A percentile compares a stretch with the other conserved stretches of the same genome.
phyloP scores from a whole-genome alignment of 2,888 invertebrate genomes.

The Furcula furcula region DNA sequence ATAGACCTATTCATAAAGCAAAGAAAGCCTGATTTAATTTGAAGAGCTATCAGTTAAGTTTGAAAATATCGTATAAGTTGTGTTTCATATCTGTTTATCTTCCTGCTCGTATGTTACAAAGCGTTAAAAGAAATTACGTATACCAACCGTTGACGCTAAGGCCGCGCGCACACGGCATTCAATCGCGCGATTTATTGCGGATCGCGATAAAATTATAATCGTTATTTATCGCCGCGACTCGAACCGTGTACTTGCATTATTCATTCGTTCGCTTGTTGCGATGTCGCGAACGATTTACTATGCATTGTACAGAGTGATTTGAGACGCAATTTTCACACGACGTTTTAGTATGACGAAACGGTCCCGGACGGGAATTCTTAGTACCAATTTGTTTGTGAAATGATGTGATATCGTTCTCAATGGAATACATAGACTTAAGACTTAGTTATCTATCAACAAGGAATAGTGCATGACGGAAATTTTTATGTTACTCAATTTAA shows the following conservation, averaged over 20 bases:
- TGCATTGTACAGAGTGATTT: constrained; percentile 49
- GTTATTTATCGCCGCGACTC: constrained; percentile 63
- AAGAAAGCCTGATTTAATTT: no score
- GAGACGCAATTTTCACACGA: constrained; percentile 43
- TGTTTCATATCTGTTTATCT: no score
- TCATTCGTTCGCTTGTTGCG: constrained; percentile 56
- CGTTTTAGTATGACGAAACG: constrained; percentile 42
- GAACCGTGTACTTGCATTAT: constrained; percentile 70
- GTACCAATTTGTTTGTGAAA: constrained; percentile 18
- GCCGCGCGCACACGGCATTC: constrained; percentile 42
- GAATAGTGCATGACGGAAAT: background rate
- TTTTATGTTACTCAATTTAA: background rate
- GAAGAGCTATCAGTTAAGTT: no score
- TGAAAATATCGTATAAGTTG: no score
- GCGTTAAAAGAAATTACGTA: constrained; percentile 47
- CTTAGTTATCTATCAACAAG: constrained; percentile 1
- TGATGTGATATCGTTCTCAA: constrained; percentile 6
- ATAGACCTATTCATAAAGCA: no score
- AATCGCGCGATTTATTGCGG: constrained; percentile 66
- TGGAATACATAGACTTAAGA: constrained; percentile 25
- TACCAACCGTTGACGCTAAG: constrained; percentile 36
- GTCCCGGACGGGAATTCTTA: constrained; percentile 26
- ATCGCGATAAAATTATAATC: constrained; percentile 76
- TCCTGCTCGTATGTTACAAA: constrained; percentile 24
- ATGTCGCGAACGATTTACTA: constrained; percentile 59